These are phyloP conservation scores for Pogoniulus pusillus DNA, from an alignment of 2,797 vertebrate species.

Conservation along the genomic window DNA sequence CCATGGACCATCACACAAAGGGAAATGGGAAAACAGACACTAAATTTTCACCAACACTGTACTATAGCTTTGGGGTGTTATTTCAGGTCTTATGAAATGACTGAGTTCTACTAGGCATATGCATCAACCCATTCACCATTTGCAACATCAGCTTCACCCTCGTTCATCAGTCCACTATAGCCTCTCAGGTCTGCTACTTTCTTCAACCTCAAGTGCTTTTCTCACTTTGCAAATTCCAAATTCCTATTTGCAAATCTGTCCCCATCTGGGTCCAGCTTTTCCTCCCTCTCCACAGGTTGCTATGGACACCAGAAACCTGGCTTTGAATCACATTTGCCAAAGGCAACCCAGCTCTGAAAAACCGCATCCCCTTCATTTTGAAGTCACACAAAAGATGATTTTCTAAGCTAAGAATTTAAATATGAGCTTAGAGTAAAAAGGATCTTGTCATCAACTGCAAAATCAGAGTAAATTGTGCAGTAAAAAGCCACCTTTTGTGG, in stretches of 20 bases:
- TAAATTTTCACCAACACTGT: neutral
- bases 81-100: neutral
- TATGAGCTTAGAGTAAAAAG: neutral
- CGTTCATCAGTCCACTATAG: neutral
- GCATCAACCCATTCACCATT: neutral
- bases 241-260: neutral
- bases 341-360: neutral
- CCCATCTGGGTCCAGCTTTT: neutral
- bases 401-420: neutral
- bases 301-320: conserved; percentile 10
- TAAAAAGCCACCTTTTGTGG: neutral
- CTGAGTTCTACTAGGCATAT: neutral
- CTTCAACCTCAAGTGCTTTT: neutral
- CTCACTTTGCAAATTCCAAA: neutral
- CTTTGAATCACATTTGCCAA: neutral
- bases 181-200: neutral
- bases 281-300: neutral
- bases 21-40: neutral
- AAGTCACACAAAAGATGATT: neutral
- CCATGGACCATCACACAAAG: neutral
- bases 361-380: neutral
- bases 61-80: neutral
- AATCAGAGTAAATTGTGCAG: neutral
- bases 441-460: neutral
- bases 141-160: neutral